Conservation (phyloP, 2,888 invertebrate genomes). For the Liodrosophila aerea region DNA sequence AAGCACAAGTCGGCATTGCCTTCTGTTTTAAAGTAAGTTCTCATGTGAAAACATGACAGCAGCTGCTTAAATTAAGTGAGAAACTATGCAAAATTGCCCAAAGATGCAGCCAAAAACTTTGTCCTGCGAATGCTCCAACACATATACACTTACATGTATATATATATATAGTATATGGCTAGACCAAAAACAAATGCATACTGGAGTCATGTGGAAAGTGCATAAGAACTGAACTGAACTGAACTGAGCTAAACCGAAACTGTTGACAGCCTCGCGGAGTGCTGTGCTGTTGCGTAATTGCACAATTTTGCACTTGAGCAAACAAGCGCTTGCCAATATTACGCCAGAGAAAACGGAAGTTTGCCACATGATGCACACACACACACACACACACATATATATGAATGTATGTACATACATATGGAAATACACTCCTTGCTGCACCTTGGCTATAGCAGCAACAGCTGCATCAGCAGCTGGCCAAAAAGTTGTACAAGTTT, state of each 20-base stretch:
- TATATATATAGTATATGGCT: slow-evolving; percentile 16
- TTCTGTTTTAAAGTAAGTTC: slow-evolving; percentile 3
- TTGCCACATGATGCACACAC: slow-evolving; percentile 16
- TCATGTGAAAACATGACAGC: background rate
- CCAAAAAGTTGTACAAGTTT: slow-evolving; percentile 47
- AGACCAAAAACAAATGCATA: slow-evolving; percentile 18
- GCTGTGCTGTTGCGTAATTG: slow-evolving; percentile 58
- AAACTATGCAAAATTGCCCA: slow-evolving; percentile 36
- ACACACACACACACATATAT: background rate
- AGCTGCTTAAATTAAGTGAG: slow-evolving; percentile 3
- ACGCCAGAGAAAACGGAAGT: slow-evolving; percentile 19
- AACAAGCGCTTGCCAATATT: slow-evolving; percentile 63
- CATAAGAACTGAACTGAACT: slow-evolving; percentile 1
- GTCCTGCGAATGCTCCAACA: slow-evolving; percentile 6
- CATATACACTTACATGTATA: background rate
- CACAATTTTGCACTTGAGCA: slow-evolving; percentile 71
- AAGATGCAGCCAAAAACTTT: slow-evolving; percentile 39
- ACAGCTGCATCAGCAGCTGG: slow-evolving; percentile 16
- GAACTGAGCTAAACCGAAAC: slow-evolving; percentile 1
- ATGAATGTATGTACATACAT: background rate
- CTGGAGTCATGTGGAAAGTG: slow-evolving; percentile 24
- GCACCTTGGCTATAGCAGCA: background rate
- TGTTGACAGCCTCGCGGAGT: slow-evolving; percentile 30
- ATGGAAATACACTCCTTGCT: slow-evolving; percentile 10
- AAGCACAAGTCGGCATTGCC: no score